These are phyloP conservation scores for Xenus cinereus DNA, from an alignment of 2,113 vertebrate genomes.

Conservation along the genomic window DNA sequence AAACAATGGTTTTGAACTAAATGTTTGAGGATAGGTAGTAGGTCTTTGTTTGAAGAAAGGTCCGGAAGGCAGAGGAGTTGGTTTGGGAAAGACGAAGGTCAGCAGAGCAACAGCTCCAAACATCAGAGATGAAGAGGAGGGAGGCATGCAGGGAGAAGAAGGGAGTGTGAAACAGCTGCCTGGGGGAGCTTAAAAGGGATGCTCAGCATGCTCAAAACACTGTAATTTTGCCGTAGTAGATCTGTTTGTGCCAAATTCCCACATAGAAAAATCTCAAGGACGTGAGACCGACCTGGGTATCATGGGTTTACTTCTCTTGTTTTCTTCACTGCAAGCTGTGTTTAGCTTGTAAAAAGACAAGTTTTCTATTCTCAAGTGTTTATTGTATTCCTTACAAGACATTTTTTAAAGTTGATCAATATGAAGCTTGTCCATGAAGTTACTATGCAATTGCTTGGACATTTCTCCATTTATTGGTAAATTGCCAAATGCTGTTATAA, in stretches of 20 bases:
- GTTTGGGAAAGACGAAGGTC: slow-evolving; percentile 7
- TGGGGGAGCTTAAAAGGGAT: slow-evolving; percentile 33
- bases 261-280: slow-evolving; percentile 33
- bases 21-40: not conserved
- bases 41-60: not conserved
- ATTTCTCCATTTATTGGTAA: not conserved
- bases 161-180: slow-evolving; percentile 48
- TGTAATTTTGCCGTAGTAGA: slow-evolving; percentile 21
- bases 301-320: not conserved
- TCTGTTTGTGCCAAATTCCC: slow-evolving; percentile 47
- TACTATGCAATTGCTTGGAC: not conserved
- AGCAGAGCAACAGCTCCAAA: slow-evolving; percentile 7
- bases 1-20: not conserved
- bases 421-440: not conserved
- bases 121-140: not conserved
- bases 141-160: slow-evolving; percentile 23
- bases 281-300: not conserved
- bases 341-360: not conserved
- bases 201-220: slow-evolving; percentile 31
- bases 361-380: not conserved
- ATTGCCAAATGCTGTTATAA: slow-evolving; percentile 26
- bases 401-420: slow-evolving; percentile 3
- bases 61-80: not conserved
- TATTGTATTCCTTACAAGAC: not conserved
- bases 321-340: not conserved